Base-by-base conservation (phyloP, 2,888 invertebrate genomes). In the Caenorhabditis sp. region DNA sequence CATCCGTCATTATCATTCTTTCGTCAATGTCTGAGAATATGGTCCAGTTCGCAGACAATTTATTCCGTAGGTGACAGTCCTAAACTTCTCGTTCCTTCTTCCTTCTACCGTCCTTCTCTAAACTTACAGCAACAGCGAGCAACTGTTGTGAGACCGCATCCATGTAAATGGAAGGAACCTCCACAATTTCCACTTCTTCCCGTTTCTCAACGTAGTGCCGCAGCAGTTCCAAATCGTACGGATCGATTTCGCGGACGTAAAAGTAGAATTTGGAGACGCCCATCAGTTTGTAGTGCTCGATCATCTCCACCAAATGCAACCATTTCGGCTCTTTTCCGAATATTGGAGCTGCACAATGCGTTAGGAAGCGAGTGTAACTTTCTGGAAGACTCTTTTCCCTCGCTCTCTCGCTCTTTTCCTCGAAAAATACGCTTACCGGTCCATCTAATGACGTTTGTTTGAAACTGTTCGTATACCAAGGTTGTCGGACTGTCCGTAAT, bases 1-100 rank as follows among this genome's bases (percentile, higher is more conserved):
- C 50, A 13, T 55, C 62, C 0, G 56, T 63, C 71, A 72, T 56
- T 5, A 72, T 48, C 41, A 72, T 39, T 63, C 71, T 30, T 35
- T 72, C 71, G 30, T 72, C 71, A 22, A 72, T 61, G 13, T 72
- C 71, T 9, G 71, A 62, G 41, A 63, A 72, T 0, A 62, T 72
- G 9, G 71, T 59, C 71, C 71, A 72, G 22, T 72, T 63, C 6
- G 71, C 13, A 0, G 46, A 62, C 5, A 59, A 15, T 15, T 35
- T 24, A 35, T 56, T 72, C 22, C 62, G 17, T 6, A 56, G 13
- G 22, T 59, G 62, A 35, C 71, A 72, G 32, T 72, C 71, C 71
- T 72, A 11, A 17, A 59, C 30, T 30, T 30, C n/a, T 32, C 20
- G 7, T 1, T 13, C 27, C 5, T 13, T 13, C 2, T 30, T 43